Conservation (phyloP, 2,113 vertebrate genomes). For the Sinocyclocheilus maitianheensis region DNA sequence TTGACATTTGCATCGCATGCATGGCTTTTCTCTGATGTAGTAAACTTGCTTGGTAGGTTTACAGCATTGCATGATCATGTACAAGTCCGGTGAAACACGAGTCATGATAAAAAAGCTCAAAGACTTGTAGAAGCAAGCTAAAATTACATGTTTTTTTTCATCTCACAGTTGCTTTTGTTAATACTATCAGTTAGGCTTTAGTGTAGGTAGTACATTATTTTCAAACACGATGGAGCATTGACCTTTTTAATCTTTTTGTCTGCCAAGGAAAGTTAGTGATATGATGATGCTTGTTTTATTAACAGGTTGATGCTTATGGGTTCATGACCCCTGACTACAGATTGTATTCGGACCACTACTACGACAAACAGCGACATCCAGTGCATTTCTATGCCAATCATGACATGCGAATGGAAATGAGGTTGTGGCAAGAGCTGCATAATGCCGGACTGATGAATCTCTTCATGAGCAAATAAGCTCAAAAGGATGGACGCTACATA, state of each 20-base stretch:
- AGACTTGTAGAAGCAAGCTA: neutral
- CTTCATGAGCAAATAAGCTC: slow-evolving; percentile 66
- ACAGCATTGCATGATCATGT: neutral
- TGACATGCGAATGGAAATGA: slow-evolving; percentile 74
- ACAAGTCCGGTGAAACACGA: neutral
- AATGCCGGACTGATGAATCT: slow-evolving; percentile 67
- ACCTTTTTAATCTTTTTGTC: neutral
- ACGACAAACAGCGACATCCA: slow-evolving; percentile 49
- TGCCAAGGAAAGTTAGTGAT: neutral
- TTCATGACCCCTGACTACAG: slow-evolving; percentile 78
- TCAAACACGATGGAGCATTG: too few species aligned
- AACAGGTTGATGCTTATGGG: slow-evolving; percentile 80
- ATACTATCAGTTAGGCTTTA: neutral
- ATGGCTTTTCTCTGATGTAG: neutral
- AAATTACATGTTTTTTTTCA: neutral
- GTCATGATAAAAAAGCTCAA: neutral
- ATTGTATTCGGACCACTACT: slow-evolving; percentile 80
- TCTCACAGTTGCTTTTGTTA: too few species aligned
- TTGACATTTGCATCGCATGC: neutral
- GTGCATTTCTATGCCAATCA: slow-evolving; percentile 78
- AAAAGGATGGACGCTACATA: neutral
- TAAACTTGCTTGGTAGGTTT: neutral
- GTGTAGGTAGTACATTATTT: too few species aligned
- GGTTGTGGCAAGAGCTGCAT: slow-evolving; percentile 76
- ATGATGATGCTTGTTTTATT: neutral